Evolutionary conservation across 2,113 vertebrate species (phyloP).

Genomic region (Euleptes europaea): DNA sequence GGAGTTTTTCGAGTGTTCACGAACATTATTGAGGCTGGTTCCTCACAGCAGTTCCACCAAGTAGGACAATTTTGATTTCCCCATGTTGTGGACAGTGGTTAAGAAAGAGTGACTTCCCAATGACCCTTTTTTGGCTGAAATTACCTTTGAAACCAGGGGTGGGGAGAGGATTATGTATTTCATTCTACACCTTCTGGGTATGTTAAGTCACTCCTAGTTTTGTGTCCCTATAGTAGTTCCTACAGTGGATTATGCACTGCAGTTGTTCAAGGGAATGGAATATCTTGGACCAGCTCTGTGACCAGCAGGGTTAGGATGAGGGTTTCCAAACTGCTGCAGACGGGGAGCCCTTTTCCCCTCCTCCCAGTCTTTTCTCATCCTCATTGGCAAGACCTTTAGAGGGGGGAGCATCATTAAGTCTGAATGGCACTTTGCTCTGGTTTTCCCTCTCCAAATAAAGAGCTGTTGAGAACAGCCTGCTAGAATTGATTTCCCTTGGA

Average conservation of each 20-base stretch:
- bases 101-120: too few species aligned
- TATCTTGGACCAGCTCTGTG: neutral
- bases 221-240: neutral
- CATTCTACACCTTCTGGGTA: too few species aligned
- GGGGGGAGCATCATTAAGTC: neutral
- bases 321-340: neutral
- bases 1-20: neutral
- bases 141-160: too few species aligned
- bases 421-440: neutral
- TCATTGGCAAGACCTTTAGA: too few species aligned
- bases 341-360: too few species aligned
- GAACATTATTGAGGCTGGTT: too few species aligned
- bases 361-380: too few species aligned
- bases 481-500: neutral
- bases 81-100: too few species aligned
- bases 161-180: too few species aligned
- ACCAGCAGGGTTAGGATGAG: neutral
- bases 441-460: neutral
- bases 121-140: too few species aligned
- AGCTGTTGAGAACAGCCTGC: neutral
- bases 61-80: too few species aligned
- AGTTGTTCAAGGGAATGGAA: neutral
- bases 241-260: neutral
- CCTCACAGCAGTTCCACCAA: too few species aligned
- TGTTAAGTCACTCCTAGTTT: neutral